Base-by-base conservation (phyloP, 2,113 vertebrate genomes). In the Dissostichus mawsoni region DNA sequence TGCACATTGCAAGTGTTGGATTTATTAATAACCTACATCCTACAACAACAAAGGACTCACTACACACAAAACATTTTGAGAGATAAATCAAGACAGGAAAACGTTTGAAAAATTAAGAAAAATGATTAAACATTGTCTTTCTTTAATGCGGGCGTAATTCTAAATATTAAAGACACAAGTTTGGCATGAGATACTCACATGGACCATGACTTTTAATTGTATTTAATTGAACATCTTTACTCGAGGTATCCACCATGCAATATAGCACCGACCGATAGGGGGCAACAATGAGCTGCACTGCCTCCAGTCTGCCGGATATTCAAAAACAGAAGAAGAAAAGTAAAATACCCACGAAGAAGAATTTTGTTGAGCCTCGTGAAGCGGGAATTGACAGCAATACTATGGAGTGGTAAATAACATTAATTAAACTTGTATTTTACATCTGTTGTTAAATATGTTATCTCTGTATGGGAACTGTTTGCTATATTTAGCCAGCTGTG, bases 401-500 rank as follows among this genome's bases (percentile, higher is more conserved):
- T 29, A 93, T 93, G 92, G 89, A 92, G 48, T 92, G 92, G 92
- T 93, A 89, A 90, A 70, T n/a, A 0, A 47, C 1, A 5, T 41
- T 18, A 25, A 10, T 5, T 18, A 12, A 29, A 29, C 16, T 16
- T 12, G 8, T 29, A 16, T 10, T 23, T 18, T 4, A 14, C 33
- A 44, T 1, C 2, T 3, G 2, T 29, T 7, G 8, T 45, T 20
- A 11, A 9, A 2, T 20, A 3, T 7, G 13, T 8, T 20, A 20
- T 1, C 8, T 2, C 0, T 10, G 0, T 9, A 0, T 17, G 25
- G 50, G 16, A 4, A 29, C 9, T 0, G 5, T 44, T 33, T n/a
- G 2, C 10, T 63, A 36, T 11, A 16, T 12, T 63, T 1, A 69
- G 20, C 20, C 29, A 0, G 2, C 11, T 65, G 6, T 20, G 51